These are phyloP conservation scores for Mythimna lalbum DNA, from an alignment of 2,888 invertebrate species.

Conservation along the genomic window DNA sequence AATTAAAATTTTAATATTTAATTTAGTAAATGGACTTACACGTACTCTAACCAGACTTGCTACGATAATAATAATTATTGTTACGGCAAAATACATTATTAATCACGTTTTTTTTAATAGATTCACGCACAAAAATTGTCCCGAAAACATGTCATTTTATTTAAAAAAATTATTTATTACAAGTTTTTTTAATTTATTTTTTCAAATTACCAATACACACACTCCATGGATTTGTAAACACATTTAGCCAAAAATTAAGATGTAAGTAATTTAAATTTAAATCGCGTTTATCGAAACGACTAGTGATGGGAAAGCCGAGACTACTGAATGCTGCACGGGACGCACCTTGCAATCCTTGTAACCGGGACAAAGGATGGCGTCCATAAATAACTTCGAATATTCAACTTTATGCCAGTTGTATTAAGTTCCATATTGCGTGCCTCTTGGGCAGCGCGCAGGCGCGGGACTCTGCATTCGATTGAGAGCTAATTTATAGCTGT, in stretches of 20 bases:
- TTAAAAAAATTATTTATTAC: not conserved
- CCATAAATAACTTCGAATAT: constrained; percentile 14
- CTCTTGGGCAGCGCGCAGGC: constrained; percentile 44
- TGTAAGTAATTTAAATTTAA: not conserved
- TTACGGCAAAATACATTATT: constrained; percentile 85
- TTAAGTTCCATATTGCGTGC: constrained; percentile 15
- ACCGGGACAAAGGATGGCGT: constrained; percentile 30
- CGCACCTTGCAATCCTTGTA: constrained; percentile 44
- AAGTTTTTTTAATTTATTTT: not conserved
- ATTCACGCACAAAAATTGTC: not conserved
- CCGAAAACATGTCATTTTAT: constrained; percentile 5
- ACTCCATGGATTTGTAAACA: not conserved
- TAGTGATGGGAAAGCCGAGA: not conserved
- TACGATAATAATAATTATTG: constrained; percentile 84
- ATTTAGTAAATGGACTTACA: constrained; percentile 74
- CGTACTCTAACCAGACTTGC: constrained; percentile 84
- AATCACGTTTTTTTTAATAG: constrained; percentile 13
- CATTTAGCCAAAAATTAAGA: not conserved
- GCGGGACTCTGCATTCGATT: constrained; percentile 46
- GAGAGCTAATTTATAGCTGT: constrained; percentile 41
- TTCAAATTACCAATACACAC: not conserved
- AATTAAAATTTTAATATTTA: not conserved
- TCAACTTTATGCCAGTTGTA: constrained; percentile 24
- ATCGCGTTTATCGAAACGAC: constrained; percentile 2
- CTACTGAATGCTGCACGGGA: constrained; percentile 29